A percentile compares a stretch with the other conserved stretches of the same genome.
Evolutionary conservation across 2,888 invertebrate genomes (phyloP).

Genomic region (Sphinx pinastri): DNA sequence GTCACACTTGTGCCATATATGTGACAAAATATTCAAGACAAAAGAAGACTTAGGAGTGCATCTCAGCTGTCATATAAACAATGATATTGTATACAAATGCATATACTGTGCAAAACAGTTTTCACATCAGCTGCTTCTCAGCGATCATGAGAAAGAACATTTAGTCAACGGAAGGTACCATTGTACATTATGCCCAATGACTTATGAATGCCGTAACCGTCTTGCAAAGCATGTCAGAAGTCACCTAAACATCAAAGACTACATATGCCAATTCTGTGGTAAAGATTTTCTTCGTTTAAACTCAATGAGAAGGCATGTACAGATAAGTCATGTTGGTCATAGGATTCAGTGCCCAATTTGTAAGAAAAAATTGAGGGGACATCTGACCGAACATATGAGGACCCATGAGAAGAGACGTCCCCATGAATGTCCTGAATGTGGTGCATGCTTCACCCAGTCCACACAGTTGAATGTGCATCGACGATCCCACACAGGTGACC

Average conservation of each 20-base stretch:
- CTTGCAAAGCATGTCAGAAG: slow-evolving; percentile 86
- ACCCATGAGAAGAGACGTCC: slow-evolving; percentile 91
- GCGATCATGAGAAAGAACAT: slow-evolving; percentile 90
- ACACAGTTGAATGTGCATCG: slow-evolving; percentile 93
- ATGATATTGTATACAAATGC: slow-evolving; percentile 84
- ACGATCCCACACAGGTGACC: slow-evolving; percentile 92
- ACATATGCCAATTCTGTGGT: slow-evolving; percentile 91
- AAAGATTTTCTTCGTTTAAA: slow-evolving; percentile 90
- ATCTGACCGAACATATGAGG: slow-evolving; percentile 92
- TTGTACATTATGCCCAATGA: slow-evolving; percentile 88
- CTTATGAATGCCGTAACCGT: slow-evolving; percentile 87
- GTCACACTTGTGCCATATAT: slow-evolving; percentile 88
- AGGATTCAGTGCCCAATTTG: slow-evolving; percentile 92
- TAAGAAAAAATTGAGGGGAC: slow-evolving; percentile 91
- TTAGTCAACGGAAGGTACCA: slow-evolving; percentile 88
- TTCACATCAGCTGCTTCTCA: slow-evolving; percentile 57
- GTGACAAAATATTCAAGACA: slow-evolving; percentile 89
- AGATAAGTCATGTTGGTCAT: slow-evolving; percentile 89
- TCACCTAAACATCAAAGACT: slow-evolving; percentile 90
- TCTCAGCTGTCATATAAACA: slow-evolving; percentile 86
- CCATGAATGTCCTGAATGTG: slow-evolving; percentile 90
- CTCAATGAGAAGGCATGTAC: slow-evolving; percentile 89
- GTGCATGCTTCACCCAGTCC: slow-evolving; percentile 91
- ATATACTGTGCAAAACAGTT: slow-evolving; percentile 83
- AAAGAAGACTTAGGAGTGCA: slow-evolving; percentile 90